Evolutionary conservation across 2,113 vertebrate genomes (phyloP).

Genomic region (Cynoglossus semilaevis): DNA sequence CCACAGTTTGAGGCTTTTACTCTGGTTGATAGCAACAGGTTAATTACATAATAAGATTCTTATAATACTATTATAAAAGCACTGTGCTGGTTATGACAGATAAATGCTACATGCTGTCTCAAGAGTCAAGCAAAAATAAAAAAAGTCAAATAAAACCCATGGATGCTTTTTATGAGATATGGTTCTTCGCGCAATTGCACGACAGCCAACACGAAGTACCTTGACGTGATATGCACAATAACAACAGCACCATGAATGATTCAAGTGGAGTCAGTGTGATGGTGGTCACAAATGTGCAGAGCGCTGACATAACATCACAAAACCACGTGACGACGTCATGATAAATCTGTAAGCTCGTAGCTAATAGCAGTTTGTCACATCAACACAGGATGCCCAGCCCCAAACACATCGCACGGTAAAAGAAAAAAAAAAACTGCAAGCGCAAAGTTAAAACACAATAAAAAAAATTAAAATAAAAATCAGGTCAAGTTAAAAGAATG

Average conservation of each 20-base stretch:
- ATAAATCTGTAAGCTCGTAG: conserved; percentile 74
- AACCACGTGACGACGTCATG: conserved; percentile 75
- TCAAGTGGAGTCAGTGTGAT: conserved; percentile 39
- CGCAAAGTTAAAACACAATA: conserved; percentile 42
- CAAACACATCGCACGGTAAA: conserved; percentile 50
- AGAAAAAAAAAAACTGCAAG: conserved; percentile 55
- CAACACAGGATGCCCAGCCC: conserved; percentile 71
- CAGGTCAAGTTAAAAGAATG: conserved; percentile 55
- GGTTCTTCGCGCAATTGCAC: conserved; percentile 10
- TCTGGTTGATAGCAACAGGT: background rate
- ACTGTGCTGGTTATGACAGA: conserved; percentile 46
- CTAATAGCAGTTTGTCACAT: conserved; percentile 59
- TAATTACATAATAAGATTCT: conserved; percentile 2
- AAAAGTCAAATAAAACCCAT: conserved; percentile 37
- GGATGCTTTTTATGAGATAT: conserved; percentile 22
- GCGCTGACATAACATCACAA: conserved; percentile 87
- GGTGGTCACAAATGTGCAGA: conserved; percentile 48
- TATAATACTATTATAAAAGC: conserved; percentile 7
- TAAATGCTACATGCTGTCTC: conserved; percentile 33
- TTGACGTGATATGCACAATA: conserved; percentile 52
- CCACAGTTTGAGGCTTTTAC: background rate
- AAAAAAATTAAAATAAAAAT: conserved; percentile 20
- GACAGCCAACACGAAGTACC: conserved; percentile 41
- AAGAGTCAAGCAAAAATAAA: conserved; percentile 14
- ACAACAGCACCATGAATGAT: conserved; percentile 69